Percentiles rank a stretch among this genome's conserved stretches.
Conservation (phyloP, 2,113 vertebrate genomes). For the Cisticola juncidis region DNA sequence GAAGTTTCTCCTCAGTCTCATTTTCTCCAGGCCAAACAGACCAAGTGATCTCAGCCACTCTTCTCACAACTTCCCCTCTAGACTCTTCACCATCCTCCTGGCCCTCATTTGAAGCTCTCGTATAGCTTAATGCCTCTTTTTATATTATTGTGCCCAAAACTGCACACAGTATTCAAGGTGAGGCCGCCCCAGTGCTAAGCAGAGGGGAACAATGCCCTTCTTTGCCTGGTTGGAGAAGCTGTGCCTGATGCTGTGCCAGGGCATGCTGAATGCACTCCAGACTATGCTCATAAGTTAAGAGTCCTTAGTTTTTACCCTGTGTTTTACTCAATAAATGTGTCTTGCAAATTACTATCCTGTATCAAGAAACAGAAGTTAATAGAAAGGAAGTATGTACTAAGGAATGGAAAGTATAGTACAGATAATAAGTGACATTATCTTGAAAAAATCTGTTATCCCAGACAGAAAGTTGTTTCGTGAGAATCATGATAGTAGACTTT, state of each 20-base stretch:
- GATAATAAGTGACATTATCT: background rate
- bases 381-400: background rate
- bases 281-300: background rate
- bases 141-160: background rate
- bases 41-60: background rate
- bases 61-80: background rate
- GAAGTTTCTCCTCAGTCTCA: background rate
- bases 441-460: background rate
- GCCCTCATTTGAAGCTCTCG: background rate
- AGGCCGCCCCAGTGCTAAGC: background rate
- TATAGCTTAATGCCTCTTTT: background rate
- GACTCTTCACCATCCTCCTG: background rate
- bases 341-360: background rate
- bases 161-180: background rate
- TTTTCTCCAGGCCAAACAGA: background rate
- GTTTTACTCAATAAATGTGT: background rate
- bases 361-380: background rate
- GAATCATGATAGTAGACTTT: background rate
- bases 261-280: background rate
- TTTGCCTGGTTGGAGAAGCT: rapidly evolving
- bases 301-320: background rate
- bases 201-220: background rate
- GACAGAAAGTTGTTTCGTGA: background rate
- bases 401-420: background rate
- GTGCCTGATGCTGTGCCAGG: background rate